Evolutionary conservation across 2,888 invertebrate species (phyloP).

Genomic region (Acrocyrtus sp.): DNA sequence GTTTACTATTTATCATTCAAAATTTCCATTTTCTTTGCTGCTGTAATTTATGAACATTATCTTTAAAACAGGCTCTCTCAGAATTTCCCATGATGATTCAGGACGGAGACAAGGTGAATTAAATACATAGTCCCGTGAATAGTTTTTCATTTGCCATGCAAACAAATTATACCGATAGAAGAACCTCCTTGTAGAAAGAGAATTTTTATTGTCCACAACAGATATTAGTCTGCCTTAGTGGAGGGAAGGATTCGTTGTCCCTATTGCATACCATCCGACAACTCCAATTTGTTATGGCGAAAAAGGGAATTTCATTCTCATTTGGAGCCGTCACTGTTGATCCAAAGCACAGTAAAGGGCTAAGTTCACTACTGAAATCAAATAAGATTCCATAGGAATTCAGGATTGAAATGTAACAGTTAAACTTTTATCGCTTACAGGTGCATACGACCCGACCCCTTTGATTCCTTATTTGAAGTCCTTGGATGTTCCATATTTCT

Average conservation of each 20-base stretch:
- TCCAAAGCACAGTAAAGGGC: constrained; percentile 72
- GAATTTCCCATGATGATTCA: constrained; percentile 87
- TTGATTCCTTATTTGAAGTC: constrained; percentile 80
- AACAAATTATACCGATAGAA: too few relatives aligned
- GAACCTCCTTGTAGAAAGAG: background rate
- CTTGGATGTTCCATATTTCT: constrained; percentile 80
- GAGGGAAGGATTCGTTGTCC: constrained; percentile 85
- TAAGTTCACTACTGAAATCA: too few relatives aligned
- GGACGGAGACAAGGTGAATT: constrained; percentile 73
- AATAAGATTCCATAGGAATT: too few relatives aligned
- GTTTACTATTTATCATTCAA: too few relatives aligned
- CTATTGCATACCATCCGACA: constrained; percentile 85
- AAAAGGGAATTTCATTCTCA: constrained; percentile 79
- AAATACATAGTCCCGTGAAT: too few relatives aligned
- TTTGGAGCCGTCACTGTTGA: constrained; percentile 81
- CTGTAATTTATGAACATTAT: too few relatives aligned
- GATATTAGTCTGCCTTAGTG: constrained; percentile 85
- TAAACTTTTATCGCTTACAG: too few relatives aligned
- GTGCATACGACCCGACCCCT: constrained; percentile 72
- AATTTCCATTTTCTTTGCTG: too few relatives aligned
- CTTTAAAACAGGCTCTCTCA: constrained; percentile 82
- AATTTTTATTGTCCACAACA: constrained; percentile 64
- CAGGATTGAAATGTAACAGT: too few relatives aligned
- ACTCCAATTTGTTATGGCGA: constrained; percentile 80
- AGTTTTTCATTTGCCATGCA: too few relatives aligned